phyloP scores from a whole-genome alignment of 2,888 invertebrate genomes.

The Patella ulyssiponensis region DNA sequence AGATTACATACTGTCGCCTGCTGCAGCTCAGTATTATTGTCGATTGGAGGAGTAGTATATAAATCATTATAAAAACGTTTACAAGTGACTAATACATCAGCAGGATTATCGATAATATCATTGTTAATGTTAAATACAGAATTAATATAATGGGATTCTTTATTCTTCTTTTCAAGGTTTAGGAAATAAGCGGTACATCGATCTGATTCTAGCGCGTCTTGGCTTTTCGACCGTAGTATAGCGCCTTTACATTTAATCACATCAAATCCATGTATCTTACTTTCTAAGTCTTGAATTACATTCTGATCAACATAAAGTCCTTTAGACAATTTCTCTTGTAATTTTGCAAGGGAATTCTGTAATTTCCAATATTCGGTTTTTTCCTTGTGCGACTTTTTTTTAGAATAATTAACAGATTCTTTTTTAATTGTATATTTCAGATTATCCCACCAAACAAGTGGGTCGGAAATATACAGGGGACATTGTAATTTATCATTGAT shows the following conservation, averaged over 20 bases:
- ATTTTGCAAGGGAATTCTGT: background rate
- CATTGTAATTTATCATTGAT: background rate
- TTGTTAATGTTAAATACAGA: background rate
- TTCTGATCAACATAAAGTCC: background rate
- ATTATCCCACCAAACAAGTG: background rate
- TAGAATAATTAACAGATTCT: background rate
- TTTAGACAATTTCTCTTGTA: background rate
- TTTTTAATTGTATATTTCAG: background rate
- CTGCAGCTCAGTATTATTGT: background rate
- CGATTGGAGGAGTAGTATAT: background rate
- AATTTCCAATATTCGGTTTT: background rate
- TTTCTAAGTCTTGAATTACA: conserved; percentile 4
- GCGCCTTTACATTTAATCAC: background rate
- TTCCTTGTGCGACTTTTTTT: background rate
- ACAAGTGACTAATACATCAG: background rate
- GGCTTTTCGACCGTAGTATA: background rate
- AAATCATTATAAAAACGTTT: background rate
- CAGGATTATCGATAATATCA: background rate
- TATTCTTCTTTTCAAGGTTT: background rate
- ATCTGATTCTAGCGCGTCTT: background rate
- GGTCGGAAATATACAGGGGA: background rate
- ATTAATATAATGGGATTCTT: background rate
- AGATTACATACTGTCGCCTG: background rate
- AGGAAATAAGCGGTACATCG: background rate
- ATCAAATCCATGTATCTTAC: background rate